These are phyloP conservation scores for Champsocephalus esox DNA, from an alignment of 2,797 vertebrate genomes.

Conservation along the genomic window DNA sequence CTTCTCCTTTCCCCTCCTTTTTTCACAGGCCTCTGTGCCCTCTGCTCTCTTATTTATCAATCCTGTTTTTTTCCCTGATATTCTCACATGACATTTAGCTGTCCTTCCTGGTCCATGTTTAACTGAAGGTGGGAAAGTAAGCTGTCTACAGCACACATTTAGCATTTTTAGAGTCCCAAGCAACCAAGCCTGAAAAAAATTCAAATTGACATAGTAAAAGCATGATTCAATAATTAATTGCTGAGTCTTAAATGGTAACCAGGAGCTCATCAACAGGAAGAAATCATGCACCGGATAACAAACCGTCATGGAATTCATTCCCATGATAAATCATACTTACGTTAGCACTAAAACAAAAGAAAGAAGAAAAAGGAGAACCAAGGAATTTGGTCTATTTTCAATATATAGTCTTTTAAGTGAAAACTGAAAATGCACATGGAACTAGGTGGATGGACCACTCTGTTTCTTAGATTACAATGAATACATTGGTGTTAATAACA, in stretches of 20 bases:
- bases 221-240: conserved; percentile 19
- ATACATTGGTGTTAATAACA: background rate
- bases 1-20: conserved; percentile 10
- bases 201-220: conserved; percentile 21
- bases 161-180: conserved; percentile 14
- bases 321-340: background rate
- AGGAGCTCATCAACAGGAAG: conserved; percentile 11
- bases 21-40: conserved; percentile 11
- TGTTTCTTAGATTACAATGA: background rate
- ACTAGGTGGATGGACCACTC: too few relatives aligned
- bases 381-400: too few relatives aligned
- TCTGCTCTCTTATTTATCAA: conserved; percentile 24
- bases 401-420: too few relatives aligned
- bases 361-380: background rate
- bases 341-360: conserved; percentile 1
- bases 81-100: conserved; percentile 9
- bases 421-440: too few relatives aligned
- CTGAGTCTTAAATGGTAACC: conserved; percentile 10
- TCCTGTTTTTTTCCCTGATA: conserved; percentile 6
- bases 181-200: conserved; percentile 9
- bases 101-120: conserved; percentile 7
- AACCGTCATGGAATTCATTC: background rate
- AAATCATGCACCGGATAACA: background rate
- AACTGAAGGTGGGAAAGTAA: background rate
- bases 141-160: background rate